Conservation (phyloP, 2,888 invertebrate species). For the Eretmocerus hayati region DNA sequence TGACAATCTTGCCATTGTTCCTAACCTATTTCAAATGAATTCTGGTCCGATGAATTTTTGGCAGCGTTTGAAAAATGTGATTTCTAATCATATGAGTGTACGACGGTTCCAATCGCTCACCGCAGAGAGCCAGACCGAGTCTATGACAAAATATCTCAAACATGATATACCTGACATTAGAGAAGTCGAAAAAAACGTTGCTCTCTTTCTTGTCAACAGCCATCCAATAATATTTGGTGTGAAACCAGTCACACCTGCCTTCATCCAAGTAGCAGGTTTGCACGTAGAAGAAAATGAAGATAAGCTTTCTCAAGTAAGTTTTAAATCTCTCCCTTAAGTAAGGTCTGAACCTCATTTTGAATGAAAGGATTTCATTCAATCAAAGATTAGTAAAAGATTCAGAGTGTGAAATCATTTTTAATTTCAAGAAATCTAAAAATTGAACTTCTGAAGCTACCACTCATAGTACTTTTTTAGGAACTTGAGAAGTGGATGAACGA, state of each 20-base stretch:
- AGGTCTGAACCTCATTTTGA: neutral
- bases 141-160: constrained; percentile 28
- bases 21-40: neutral
- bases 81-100: neutral
- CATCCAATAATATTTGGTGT: constrained; percentile 47
- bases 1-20: constrained; percentile 20
- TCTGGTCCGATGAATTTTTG: constrained; percentile 22
- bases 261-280: constrained; percentile 51
- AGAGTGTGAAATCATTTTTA: too few relatives aligned
- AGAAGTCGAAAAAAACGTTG: constrained; percentile 47
- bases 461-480: constrained; percentile 27
- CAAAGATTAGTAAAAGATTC: neutral
- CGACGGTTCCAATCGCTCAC: constrained; percentile 13
- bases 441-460: too few relatives aligned
- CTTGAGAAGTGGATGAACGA: constrained; percentile 37
- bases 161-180: constrained; percentile 38
- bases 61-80: constrained; percentile 26
- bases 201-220: constrained; percentile 48
- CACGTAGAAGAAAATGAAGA: constrained; percentile 38
- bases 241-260: constrained; percentile 44
- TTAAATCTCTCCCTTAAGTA: neutral
- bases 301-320: constrained; percentile 4
- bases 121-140: constrained; percentile 21
- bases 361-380: neutral
- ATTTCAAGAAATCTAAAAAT: too few relatives aligned